phyloP scores from a whole-genome alignment of 2,888 invertebrate genomes.

The Hypsopygia costalis region DNA sequence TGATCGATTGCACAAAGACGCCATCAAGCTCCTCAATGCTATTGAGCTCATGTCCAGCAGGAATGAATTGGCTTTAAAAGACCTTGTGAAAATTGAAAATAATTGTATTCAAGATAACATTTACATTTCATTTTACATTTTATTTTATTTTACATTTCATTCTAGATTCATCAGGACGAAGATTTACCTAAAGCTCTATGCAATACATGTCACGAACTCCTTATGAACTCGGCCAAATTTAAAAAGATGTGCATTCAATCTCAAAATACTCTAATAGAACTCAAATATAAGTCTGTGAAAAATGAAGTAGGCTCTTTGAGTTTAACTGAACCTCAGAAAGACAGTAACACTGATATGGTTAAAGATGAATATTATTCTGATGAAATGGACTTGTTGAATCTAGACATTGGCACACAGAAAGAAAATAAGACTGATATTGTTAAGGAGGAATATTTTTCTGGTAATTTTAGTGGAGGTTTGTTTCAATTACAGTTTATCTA shows the following conservation, averaged over 20 bases:
- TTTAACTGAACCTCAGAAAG: slow-evolving; percentile 8
- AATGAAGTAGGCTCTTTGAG: slow-evolving; percentile 15
- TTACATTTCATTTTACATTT: too few relatives aligned
- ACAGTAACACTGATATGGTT: slow-evolving; percentile 18
- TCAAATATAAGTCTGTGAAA: slow-evolving; percentile 25
- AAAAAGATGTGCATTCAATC: slow-evolving; percentile 62
- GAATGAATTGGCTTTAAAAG: too few relatives aligned
- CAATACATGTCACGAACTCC: slow-evolving; percentile 46
- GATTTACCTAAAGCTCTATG: slow-evolving; percentile 58
- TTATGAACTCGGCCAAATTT: slow-evolving; percentile 52
- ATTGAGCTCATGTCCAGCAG: too few relatives aligned
- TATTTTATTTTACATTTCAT: too few relatives aligned
- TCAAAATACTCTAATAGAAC: slow-evolving; percentile 40
- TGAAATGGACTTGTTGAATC: background rate
- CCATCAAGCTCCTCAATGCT: too few relatives aligned
- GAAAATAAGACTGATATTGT: too few relatives aligned
- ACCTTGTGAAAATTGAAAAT: too few relatives aligned
- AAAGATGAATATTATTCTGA: slow-evolving; percentile 13
- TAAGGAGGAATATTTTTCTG: slow-evolving; percentile 10
- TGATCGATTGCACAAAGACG: too few relatives aligned
- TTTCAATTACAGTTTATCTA: background rate
- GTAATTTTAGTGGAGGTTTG: slow-evolving; percentile 15
- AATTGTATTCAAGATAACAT: too few relatives aligned
- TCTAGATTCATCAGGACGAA: slow-evolving; percentile 50
- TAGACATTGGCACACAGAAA: too few relatives aligned